Conservation (phyloP, 2,113 vertebrate species). For the Tragelaphus buxtoni region DNA sequence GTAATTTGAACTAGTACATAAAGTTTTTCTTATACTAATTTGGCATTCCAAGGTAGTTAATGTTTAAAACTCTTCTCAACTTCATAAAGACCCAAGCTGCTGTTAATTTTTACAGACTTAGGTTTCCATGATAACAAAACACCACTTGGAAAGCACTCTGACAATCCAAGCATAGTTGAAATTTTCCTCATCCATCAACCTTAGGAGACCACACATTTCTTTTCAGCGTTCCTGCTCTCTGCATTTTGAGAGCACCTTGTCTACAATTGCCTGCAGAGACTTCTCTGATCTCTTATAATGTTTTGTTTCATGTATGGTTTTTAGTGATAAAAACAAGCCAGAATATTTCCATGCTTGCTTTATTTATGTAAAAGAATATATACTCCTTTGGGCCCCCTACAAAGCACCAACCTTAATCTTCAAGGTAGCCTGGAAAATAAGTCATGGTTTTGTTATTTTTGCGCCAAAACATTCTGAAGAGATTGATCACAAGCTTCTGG, state of each 20-base stretch:
- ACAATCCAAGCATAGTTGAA: background rate
- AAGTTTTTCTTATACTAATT: background rate
- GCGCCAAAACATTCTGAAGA: background rate
- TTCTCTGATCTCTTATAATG: background rate
- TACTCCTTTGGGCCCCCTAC: background rate
- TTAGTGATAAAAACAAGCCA: background rate
- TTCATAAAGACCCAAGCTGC: slow-evolving; percentile 7
- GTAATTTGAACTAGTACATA: background rate
- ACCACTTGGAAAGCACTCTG: background rate
- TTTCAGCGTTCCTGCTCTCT: background rate
- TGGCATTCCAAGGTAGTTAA: slow-evolving; percentile 2
- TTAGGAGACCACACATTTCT: background rate
- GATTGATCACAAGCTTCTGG: background rate
- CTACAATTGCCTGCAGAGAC: background rate
- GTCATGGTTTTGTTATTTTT: background rate
- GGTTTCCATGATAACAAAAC: slow-evolving; percentile 31
- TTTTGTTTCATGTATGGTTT: background rate
- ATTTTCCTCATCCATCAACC: background rate
- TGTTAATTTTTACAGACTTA: slow-evolving; percentile 6
- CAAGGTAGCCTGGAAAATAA: background rate
- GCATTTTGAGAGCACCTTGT: background rate
- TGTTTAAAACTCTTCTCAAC: slow-evolving; percentile 2
- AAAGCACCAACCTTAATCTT: background rate
- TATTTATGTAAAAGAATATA: slow-evolving; percentile 1
- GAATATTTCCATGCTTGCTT: slow-evolving; percentile 1